Evolutionary conservation across 2,113 vertebrate species (phyloP).

Genomic region (Prolemur simus): DNA sequence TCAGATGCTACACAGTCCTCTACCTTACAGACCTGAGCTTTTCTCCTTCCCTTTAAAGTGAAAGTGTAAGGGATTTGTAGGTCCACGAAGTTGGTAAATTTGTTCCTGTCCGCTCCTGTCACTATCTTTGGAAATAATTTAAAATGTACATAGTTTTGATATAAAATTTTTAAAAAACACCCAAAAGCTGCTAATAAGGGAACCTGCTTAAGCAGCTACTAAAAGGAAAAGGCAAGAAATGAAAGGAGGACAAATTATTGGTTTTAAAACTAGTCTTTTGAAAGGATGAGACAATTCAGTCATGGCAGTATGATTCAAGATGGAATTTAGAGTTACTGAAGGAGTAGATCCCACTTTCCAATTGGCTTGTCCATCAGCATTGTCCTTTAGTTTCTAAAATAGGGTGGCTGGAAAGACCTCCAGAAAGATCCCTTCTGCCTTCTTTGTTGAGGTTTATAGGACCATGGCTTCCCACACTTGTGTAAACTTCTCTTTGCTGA

Average conservation of each 20-base stretch:
- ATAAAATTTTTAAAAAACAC: not conserved
- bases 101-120: conserved; percentile 7
- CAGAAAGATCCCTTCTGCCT: not conserved
- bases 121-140: conserved; percentile 63
- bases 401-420: not conserved
- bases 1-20: conserved; percentile 12
- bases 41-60: conserved; percentile 19
- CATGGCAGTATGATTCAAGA: not conserved
- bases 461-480: conserved; percentile 93
- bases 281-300: not conserved
- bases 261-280: conserved; percentile 15
- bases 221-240: conserved; percentile 34
- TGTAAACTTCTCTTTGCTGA: conserved; percentile 84
- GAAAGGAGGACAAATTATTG: conserved; percentile 5
- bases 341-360: not conserved
- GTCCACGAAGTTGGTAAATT: conserved; percentile 20
- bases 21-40: conserved; percentile 45
- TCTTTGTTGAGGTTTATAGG: conserved; percentile 80
- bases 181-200: not conserved
- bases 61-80: conserved; percentile 44
- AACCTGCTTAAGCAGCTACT: conserved; percentile 18
- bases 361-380: not conserved
- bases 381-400: not conserved
- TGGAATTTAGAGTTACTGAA: not conserved
- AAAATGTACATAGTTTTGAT: conserved; percentile 34